These are phyloP conservation scores for Vicugna pacos DNA, from an alignment of 2,113 vertebrate species.

Conservation along the genomic window DNA sequence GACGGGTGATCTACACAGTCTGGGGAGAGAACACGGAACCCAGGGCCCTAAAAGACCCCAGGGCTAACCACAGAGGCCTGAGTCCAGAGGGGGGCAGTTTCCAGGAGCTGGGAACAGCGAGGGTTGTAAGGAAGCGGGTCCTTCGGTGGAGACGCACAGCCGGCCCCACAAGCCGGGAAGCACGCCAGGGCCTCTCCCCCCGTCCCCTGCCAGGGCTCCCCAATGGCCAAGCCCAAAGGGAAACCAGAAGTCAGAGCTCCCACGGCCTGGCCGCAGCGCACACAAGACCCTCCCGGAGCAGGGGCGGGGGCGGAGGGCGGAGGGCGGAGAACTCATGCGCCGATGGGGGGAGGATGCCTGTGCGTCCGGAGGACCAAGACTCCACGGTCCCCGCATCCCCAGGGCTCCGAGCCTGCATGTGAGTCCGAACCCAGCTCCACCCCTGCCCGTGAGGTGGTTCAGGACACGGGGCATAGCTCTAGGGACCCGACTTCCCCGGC, in stretches of 20 bases:
- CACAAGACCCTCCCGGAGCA: rapidly evolving
- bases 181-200: too few species aligned
- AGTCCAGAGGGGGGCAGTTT: rapidly evolving
- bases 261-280: neutral
- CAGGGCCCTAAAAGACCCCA: neutral
- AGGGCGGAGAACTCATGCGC: rapidly evolving
- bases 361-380: neutral
- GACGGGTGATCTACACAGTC: neutral
- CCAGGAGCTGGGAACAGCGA: neutral
- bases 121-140: neutral
- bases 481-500: rapidly evolving
- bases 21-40: neutral
- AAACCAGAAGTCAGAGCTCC: neutral
- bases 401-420: neutral
- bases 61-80: neutral
- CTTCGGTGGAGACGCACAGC: neutral
- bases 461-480: neutral
- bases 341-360: neutral
- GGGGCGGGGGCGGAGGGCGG: neutral
- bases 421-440: neutral
- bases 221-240: neutral
- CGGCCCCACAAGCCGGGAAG: too few species aligned
- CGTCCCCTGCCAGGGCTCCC: too few species aligned
- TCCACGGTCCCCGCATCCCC: neutral
- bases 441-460: rapidly evolving